phyloP scores from a whole-genome alignment of 2,797 vertebrate genomes.

The Pogonophryne albipinna region DNA sequence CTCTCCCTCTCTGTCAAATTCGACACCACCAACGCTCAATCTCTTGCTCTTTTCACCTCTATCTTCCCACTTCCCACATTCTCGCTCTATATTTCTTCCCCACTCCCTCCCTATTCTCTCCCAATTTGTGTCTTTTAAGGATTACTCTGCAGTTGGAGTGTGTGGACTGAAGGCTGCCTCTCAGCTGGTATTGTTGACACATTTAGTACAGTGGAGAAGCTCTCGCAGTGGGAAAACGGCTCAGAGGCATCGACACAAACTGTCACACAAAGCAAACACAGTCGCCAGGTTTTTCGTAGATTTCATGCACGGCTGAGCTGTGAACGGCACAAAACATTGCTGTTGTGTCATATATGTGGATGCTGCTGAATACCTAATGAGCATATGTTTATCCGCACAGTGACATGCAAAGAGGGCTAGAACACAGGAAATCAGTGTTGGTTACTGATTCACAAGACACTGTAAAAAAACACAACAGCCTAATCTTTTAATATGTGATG shows the following conservation, averaged over 20 bases:
- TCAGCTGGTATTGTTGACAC: constrained; percentile 81
- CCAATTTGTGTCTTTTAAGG: constrained; percentile 61
- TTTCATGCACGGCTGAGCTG: constrained; percentile 52
- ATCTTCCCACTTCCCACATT: constrained; percentile 49
- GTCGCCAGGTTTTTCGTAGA: constrained; percentile 50
- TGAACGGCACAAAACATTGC: constrained; percentile 34
- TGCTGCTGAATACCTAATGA: constrained; percentile 36
- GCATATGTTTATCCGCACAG: constrained; percentile 12
- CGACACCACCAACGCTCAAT: constrained; percentile 50
- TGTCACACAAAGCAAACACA: constrained; percentile 75
- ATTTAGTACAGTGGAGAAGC: constrained; percentile 74
- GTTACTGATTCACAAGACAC: constrained; percentile 2
- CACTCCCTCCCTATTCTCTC: constrained; percentile 8
- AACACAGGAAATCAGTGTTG: neutral
- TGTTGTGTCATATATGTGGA: constrained; percentile 24
- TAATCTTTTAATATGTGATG: neutral
- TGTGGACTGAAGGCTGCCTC: constrained; percentile 77
- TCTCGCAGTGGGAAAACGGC: constrained; percentile 68
- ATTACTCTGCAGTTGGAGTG: constrained; percentile 66
- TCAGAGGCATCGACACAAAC: constrained; percentile 72
- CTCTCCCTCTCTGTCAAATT: constrained; percentile 57
- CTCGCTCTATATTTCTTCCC: constrained; percentile 32
- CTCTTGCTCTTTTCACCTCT: constrained; percentile 64
- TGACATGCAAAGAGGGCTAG: neutral
- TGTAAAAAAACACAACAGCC: neutral